These are phyloP conservation scores for Morelia viridis DNA, from an alignment of 2,797 vertebrate genomes.

Conservation along the genomic window DNA sequence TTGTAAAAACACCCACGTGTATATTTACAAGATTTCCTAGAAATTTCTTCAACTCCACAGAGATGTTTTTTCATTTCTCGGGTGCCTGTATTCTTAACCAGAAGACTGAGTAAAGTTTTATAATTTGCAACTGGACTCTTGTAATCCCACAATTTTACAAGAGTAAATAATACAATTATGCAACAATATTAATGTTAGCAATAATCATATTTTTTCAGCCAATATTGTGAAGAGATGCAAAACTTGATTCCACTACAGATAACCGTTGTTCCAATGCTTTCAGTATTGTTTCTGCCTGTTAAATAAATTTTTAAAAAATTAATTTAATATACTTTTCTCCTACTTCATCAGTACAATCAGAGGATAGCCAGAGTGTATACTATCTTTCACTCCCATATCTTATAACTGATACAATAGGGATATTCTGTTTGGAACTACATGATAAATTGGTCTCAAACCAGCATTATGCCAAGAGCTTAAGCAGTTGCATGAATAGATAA, in stretches of 20 bases:
- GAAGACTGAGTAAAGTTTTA: neutral
- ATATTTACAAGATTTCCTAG: neutral
- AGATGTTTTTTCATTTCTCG: neutral
- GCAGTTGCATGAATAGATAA: neutral
- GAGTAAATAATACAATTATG: neutral
- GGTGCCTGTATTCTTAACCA: neutral
- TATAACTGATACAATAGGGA: neutral
- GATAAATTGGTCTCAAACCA: neutral
- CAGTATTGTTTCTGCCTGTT: slow-evolving; percentile 78
- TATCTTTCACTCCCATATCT: neutral
- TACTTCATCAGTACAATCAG: neutral
- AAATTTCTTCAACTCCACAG: neutral
- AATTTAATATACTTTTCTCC: neutral
- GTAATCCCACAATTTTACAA: neutral
- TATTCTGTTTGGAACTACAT: neutral
- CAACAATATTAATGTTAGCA: neutral
- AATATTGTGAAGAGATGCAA: slow-evolving; percentile 51
- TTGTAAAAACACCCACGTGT: neutral
- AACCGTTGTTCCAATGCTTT: slow-evolving; percentile 77
- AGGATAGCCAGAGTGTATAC: neutral
- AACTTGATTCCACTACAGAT: slow-evolving; percentile 68
- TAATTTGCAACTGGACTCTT: neutral
- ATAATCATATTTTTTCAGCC: slow-evolving; percentile 2
- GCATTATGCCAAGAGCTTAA: neutral
- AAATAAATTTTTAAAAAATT: slow-evolving; percentile 5